Evolutionary conservation across 2,113 vertebrate genomes (phyloP).

Genomic region (Corythornis vintsioides): DNA sequence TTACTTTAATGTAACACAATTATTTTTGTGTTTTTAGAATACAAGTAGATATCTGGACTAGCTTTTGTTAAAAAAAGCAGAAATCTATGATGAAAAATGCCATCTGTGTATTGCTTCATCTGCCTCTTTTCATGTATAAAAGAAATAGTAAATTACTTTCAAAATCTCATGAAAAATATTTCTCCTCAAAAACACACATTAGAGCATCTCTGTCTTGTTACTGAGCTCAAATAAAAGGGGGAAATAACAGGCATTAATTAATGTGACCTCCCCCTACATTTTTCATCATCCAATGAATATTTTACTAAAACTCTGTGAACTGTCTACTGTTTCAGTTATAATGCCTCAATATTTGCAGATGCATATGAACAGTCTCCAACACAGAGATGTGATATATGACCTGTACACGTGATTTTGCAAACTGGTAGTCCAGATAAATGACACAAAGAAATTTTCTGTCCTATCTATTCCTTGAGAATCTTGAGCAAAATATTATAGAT

Average conservation of each 20-base stretch:
- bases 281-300: neutral
- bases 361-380: neutral
- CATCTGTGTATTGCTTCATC: neutral
- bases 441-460: neutral
- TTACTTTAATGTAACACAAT: conserved; percentile 36
- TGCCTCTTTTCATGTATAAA: neutral
- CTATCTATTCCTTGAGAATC: neutral
- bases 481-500: neutral
- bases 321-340: neutral
- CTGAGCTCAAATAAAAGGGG: neutral
- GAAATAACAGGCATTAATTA: neutral
- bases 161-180: conserved; percentile 8
- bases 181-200: neutral
- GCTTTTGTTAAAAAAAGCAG: conserved; percentile 21
- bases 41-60: conserved; percentile 7
- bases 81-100: neutral
- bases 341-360: neutral
- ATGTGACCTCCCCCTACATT: neutral
- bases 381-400: neutral
- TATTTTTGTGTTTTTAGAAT: conserved; percentile 19
- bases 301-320: neutral
- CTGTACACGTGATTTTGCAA: neutral
- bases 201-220: neutral
- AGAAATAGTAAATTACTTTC: conserved; percentile 30
- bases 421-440: neutral